Base-by-base conservation (phyloP, 2,113 vertebrate genomes). In the Saimiri boliviensis region DNA sequence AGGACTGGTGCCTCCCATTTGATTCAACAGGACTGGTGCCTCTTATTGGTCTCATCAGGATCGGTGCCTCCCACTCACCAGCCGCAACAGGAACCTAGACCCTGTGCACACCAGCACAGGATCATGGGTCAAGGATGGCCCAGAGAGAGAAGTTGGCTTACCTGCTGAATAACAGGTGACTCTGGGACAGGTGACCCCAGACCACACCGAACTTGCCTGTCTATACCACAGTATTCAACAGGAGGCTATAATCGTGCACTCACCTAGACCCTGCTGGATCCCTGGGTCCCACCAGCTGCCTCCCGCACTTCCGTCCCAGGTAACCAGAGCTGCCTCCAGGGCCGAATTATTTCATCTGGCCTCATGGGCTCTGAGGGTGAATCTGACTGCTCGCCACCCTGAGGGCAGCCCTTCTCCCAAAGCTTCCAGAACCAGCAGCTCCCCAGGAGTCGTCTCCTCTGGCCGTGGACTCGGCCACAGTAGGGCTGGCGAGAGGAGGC, bases 391-490 rank as follows among this genome's bases (percentile, higher is more conserved):
- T 14, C 8, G 30, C 13, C 73, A 42, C 45, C 76, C 76, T 0
- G 3, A 21, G 37, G 74, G 8, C 14, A 35, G 32, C 25, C 23
- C 21, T 10, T 2, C 4, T 35, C n/a, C 89, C 42, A 2, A 5
- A 11, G 5, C 8, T 42, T 70, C 17, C 54, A 49, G 30, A 30
- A 58, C 32, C 3, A 3, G 42, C 52, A 49, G 54, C 17, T 3
- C 49, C 25, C 40, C 8, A 11, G 52, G 85, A 88, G 5, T 3
- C 2, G 0, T 73, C 37, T 17, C 30, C 30, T 21, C 71, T 10
- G 2, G 32, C 10, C 1, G 1, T 20, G 20, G 27, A 2, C 5
- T 1, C 54, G 6, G 52, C 21, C 79, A 25, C 2, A 4, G 21
- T 19, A 35, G n/a, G 13, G 23, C 11, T 2, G 58, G 8, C 2